phyloP scores from a whole-genome alignment of 2,113 vertebrate species.

The Anarrhichthys ocellatus region DNA sequence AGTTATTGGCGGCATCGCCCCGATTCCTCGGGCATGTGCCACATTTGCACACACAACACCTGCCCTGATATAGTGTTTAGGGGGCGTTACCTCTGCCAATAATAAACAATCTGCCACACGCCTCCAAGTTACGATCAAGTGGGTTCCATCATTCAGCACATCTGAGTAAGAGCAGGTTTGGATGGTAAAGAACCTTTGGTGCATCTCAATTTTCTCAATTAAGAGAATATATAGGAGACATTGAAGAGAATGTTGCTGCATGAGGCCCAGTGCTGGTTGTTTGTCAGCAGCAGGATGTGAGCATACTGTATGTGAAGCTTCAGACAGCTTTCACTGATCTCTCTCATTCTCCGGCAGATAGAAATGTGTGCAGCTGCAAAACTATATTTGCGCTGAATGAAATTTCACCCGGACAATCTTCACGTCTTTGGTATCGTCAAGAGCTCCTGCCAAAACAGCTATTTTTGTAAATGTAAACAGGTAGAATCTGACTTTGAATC shows the following conservation, averaged over 20 bases:
- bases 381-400: constrained; percentile 28
- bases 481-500: constrained; percentile 28
- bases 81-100: not conserved
- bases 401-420: not conserved
- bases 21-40: no score
- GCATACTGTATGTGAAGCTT: not conserved
- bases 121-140: not conserved
- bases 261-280: not conserved
- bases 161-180: not conserved
- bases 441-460: constrained; percentile 36
- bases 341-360: not conserved
- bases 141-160: not conserved
- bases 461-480: constrained; percentile 52
- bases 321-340: not conserved
- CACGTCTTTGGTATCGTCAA: constrained; percentile 14
- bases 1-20: not conserved
- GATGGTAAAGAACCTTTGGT: not conserved
- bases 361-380: not conserved
- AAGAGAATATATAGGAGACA: no score
- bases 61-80: not conserved
- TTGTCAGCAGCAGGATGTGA: not conserved
- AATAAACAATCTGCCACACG: not conserved
- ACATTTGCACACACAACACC: no score
- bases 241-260: not conserved
- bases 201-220: not conserved